A percentile compares a stretch with the other conserved stretches of the same genome.
These are phyloP conservation scores for Percopsis omiscomaycus DNA, from an alignment of 2,797 vertebrate genomes.

Conservation along the genomic window DNA sequence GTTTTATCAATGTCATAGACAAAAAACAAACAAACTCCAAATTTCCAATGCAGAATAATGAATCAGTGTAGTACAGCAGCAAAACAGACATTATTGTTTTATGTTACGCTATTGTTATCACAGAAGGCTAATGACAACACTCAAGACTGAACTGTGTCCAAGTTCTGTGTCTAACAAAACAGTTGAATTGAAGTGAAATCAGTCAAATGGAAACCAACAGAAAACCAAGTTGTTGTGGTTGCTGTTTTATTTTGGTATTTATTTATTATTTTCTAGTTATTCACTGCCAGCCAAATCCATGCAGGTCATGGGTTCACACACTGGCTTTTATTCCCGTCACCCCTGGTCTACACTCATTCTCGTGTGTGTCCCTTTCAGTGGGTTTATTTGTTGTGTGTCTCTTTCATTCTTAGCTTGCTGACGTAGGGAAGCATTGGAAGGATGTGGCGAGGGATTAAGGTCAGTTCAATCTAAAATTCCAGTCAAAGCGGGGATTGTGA, in stretches of 20 bases:
- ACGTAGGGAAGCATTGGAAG: constrained; percentile 20
- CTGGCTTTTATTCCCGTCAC: constrained; percentile 22
- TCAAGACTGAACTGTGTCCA: constrained; percentile 37
- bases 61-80: constrained; percentile 34
- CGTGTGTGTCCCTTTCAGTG: neutral
- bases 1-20: no score
- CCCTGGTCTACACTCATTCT: constrained; percentile 30
- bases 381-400: neutral
- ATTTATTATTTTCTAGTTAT: no score
- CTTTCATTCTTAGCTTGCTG: neutral
- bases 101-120: no score
- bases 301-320: constrained; percentile 46
- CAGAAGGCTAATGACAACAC: no score
- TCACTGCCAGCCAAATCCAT: constrained; percentile 24
- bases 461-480: constrained; percentile 64
- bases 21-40: no score
- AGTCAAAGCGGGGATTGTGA: constrained; percentile 51
- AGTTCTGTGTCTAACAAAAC: constrained; percentile 33
- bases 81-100: constrained; percentile 15
- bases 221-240: constrained; percentile 45
- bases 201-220: constrained; percentile 40
- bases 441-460: constrained; percentile 67
- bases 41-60: neutral
- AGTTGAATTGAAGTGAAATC: constrained; percentile 44
- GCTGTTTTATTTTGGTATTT: neutral